phyloP scores from a whole-genome alignment of 1,140 invertebrate genomes.

The Dendrolimus kikuchii region DNA sequence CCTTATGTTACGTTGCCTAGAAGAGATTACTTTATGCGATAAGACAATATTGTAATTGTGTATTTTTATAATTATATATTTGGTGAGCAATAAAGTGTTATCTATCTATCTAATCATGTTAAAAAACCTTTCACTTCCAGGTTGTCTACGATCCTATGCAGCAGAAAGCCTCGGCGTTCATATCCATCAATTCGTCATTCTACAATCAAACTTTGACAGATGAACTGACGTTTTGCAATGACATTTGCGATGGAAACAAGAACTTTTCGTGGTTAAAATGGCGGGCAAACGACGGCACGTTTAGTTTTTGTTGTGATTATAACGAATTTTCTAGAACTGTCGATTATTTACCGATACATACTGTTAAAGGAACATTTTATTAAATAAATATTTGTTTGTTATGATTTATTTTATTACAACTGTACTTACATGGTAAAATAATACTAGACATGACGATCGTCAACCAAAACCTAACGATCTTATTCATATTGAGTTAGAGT shows the following conservation, averaged over 20 bases:
- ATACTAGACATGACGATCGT: too few species aligned
- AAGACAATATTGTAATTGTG: too few species aligned
- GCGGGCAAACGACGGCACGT: constrained; percentile 41
- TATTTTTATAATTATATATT: too few species aligned
- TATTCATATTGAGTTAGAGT: too few species aligned
- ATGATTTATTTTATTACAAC: too few species aligned
- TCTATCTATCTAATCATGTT: too few species aligned
- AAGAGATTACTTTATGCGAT: too few species aligned
- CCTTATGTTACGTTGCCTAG: too few species aligned
- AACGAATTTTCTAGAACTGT: constrained; percentile 25
- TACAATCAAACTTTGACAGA: constrained; percentile 30
- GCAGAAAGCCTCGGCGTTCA: constrained; percentile 31
- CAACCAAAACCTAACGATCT: too few species aligned
- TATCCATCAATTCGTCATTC: constrained; percentile 49
- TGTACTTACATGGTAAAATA: too few species aligned
- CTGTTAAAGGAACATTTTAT: constrained; percentile 36
- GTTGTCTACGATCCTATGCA: constrained; percentile 31
- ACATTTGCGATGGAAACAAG: constrained; percentile 28
- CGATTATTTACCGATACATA: constrained; percentile 27
- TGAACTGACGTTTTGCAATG: constrained; percentile 32
- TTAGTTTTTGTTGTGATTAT: constrained; percentile 54
- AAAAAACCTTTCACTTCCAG: too few species aligned
- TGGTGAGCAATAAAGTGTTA: too few species aligned
- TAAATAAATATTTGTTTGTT: constrained; percentile 8
- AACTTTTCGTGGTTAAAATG: constrained; percentile 41